Evolutionary conservation across 1,140 invertebrate genomes (phyloP), one percentile per base, ranked within the genome.

Genomic region (Zaprionus vittiger): DNA sequence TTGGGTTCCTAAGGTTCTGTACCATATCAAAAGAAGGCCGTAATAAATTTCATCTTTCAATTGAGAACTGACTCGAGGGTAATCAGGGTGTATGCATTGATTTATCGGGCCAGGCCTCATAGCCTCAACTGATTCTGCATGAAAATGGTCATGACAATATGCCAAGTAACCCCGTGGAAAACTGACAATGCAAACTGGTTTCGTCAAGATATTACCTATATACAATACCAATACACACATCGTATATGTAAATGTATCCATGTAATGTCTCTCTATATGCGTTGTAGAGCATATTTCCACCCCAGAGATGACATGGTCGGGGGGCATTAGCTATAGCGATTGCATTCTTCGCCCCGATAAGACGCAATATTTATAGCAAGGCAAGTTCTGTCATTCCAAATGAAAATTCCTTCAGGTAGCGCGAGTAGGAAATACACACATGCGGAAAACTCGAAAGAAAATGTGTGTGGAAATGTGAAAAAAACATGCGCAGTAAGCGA

Each of bases 381-480:
- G 28, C 44, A 74, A 80, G 72, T 79, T 17, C 11, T 83, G 72
- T 80, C 77, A 77, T 83, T 83, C 72, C 76, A 65, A 82, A 84
- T 83, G 78, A 75, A 84, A 87, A 89, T 84, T 89, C 66, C 81
- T 77, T 75, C 72, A 87, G 84, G 84, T 89, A 87, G 55, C 70
- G 41, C 49, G 22, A 44, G 79, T 81, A 73, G 74, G 80, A 75
- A 67, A 31, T 69, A 56, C 73, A 73, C 47, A 60, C 52, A 62
- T 57, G 60, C 73, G 41, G 56, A 61, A 79, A 67, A 80, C 31
- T 15, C 22, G 20, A 22, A 52, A 12, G 22, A 73, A 65, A 64
- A 68, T 34, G 4, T 9, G 31, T 31, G 31, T 34, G 41, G 15
- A 56, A 67, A 57, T 77, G 72, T 63, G 66, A 71, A 89, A 84